Base-by-base conservation (phyloP, 2,888 invertebrate genomes). In the Drepanosiphum platanoidis region DNA sequence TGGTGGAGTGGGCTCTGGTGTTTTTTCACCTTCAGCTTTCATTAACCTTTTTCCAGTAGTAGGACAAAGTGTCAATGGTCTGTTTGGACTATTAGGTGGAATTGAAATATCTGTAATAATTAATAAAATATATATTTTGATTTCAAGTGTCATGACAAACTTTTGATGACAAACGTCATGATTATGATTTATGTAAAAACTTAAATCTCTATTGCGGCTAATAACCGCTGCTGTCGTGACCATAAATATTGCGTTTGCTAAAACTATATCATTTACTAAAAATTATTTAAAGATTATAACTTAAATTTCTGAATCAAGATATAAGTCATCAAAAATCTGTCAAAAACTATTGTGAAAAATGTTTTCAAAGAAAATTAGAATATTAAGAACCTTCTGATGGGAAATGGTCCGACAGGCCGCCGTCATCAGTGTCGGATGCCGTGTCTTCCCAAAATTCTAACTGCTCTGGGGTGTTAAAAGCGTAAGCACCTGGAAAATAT, bases 11-110 rank as follows among this genome's bases (percentile, higher is more conserved):
- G 92, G 92, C 88, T 92, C 92, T 86, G 92, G 91, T 81, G 92
- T 91, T 88, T 92, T 91, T 89, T 93, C 92, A 86, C 92, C 92
- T 90, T 93, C 93, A 2, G 93, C 92, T 88, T 92, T 87, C 70
- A 86, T 88, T 87, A 88, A 87, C 36, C 87, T 87, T 86, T 90
- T 89, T 82, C 93, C 94, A 2, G 93, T 93, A 27, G 92, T 90
- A 1, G 94, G 94, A 88, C 95, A 95, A 87, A 96, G 90, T 72
- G 94, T 93, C 83, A 94, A 92, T 83, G 93, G 93, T 86, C 93
- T 91, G 15, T 93, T 92, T 32, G 94, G 94, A 88, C 93, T 93
- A n/a, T 92, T 92, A 0, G 92, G 92, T 87, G 84, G 84, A 77
- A 84, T 84, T 77, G 68, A 52, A 68, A 84, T 52, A 30, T 84